These are phyloP conservation scores for Danionella cerebrum DNA, from an alignment of 2,113 vertebrate species.

Conservation along the genomic window DNA sequence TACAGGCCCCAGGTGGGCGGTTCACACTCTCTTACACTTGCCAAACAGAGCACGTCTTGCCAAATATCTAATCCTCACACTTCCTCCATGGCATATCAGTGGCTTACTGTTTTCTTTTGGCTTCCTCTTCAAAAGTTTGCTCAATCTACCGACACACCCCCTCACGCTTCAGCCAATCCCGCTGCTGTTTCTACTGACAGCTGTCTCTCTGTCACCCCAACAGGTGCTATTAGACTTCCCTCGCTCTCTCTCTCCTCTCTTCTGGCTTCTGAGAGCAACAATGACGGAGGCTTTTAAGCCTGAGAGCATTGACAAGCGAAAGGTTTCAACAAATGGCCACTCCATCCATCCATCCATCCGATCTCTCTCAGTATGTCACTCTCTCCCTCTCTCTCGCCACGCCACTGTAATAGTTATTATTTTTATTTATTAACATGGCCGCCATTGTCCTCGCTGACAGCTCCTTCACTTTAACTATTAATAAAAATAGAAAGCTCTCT, in stretches of 20 bases:
- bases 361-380: slow-evolving; percentile 62
- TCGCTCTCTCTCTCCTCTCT: slow-evolving; percentile 34
- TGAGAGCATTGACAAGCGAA: slow-evolving; percentile 84
- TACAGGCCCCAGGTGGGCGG: slow-evolving; percentile 25
- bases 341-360: slow-evolving; percentile 58
- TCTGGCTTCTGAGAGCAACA: slow-evolving; percentile 58
- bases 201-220: slow-evolving; percentile 79
- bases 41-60: background rate
- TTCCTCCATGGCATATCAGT: background rate
- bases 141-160: background rate
- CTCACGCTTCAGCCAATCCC: slow-evolving; percentile 30
- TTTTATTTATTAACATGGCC: slow-evolving; percentile 83
- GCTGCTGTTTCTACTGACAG: slow-evolving; percentile 57
- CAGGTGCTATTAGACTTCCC: slow-evolving; percentile 77
- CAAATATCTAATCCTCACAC: background rate
- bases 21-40: slow-evolving; percentile 10
- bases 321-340: slow-evolving; percentile 82
- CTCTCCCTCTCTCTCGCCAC: slow-evolving; percentile 57
- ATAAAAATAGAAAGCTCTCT: slow-evolving; percentile 68
- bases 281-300: slow-evolving; percentile 83
- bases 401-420: slow-evolving; percentile 73
- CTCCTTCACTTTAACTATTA: slow-evolving; percentile 83
- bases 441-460: slow-evolving; percentile 77
- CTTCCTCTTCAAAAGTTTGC: background rate
- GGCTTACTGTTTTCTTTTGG: background rate